Evolutionary conservation across 2,113 vertebrate genomes (phyloP).

Genomic region (Pyxicephalus adspersus): DNA sequence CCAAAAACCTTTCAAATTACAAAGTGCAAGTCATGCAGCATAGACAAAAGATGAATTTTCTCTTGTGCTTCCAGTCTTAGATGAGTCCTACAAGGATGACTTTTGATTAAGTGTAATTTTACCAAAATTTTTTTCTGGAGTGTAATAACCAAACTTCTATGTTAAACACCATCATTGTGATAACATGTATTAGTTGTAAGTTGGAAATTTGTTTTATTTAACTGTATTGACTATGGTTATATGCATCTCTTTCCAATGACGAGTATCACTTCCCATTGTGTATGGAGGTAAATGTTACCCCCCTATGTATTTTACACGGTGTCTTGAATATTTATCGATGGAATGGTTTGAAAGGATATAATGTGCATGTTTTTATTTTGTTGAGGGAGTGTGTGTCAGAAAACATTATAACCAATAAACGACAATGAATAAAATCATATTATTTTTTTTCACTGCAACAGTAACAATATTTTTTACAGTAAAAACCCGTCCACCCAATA

Average conservation of each 20-base stretch:
- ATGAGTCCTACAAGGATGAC: not conserved
- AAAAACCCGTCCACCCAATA: no score
- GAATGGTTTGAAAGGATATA: constrained; percentile 34
- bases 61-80: constrained; percentile 11
- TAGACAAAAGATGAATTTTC: no score
- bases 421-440: not conserved
- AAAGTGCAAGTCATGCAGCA: no score
- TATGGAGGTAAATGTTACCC: not conserved
- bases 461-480: no score
- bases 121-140: no score
- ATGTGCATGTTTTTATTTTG: constrained; percentile 52
- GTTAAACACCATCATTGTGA: not conserved
- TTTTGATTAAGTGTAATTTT: not conserved
- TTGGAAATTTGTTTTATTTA: not conserved
- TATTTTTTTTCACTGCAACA: no score
- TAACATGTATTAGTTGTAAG: not conserved
- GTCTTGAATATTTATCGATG: constrained; percentile 19
- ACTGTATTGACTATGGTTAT: not conserved
- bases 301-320: constrained; percentile 7
- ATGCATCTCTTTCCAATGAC: not conserved
- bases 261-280: not conserved
- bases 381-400: constrained; percentile 18
- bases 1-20: no score
- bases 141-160: not conserved
- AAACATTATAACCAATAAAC: constrained; percentile 22